phyloP scores from a whole-genome alignment of 2,888 invertebrate species.

The Entomobrya proxima region DNA sequence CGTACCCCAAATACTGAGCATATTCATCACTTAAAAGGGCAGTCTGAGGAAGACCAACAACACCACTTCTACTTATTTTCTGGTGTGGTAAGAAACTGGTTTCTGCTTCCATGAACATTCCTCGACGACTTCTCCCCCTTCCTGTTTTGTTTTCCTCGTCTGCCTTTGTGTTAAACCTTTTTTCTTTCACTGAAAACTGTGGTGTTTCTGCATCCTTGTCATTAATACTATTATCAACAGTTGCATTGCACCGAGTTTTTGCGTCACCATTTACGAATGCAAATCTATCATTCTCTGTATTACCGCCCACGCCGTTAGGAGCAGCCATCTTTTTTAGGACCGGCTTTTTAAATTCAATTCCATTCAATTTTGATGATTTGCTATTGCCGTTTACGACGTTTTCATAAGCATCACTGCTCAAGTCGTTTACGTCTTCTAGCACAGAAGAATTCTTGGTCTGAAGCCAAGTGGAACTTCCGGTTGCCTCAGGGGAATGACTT shows the following conservation, averaged over 20 bases:
- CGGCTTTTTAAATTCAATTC: slow-evolving; percentile 31
- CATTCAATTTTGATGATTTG: neutral
- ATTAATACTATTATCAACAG: slow-evolving; percentile 10
- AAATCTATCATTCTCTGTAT: neutral
- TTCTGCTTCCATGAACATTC: slow-evolving; percentile 63
- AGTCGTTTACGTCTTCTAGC: neutral
- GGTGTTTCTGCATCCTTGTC: slow-evolving; percentile 42
- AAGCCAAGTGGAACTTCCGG: slow-evolving; percentile 71
- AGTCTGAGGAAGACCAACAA: slow-evolving; percentile 61
- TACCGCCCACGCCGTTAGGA: neutral
- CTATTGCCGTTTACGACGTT: slow-evolving; percentile 25
- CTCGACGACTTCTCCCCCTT: slow-evolving; percentile 23
- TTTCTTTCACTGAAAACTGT: slow-evolving; percentile 29
- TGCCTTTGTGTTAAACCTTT: neutral
- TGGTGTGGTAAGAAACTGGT: slow-evolving; percentile 55
- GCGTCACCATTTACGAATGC: neutral
- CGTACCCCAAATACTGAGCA: slow-evolving; percentile 64
- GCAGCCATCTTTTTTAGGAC: slow-evolving; percentile 6
- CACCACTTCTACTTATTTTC: slow-evolving; percentile 23
- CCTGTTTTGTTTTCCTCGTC: slow-evolving; percentile 11
- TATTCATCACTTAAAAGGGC: slow-evolving; percentile 68
- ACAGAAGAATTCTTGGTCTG: slow-evolving; percentile 59
- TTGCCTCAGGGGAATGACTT: slow-evolving; percentile 62
- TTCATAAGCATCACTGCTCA: neutral
- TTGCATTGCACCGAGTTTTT: neutral